A percentile compares a stretch with the other conserved stretches of the same genome.
Conservation (phyloP, 2,888 invertebrate genomes). For the Thereva nobilitata region DNA sequence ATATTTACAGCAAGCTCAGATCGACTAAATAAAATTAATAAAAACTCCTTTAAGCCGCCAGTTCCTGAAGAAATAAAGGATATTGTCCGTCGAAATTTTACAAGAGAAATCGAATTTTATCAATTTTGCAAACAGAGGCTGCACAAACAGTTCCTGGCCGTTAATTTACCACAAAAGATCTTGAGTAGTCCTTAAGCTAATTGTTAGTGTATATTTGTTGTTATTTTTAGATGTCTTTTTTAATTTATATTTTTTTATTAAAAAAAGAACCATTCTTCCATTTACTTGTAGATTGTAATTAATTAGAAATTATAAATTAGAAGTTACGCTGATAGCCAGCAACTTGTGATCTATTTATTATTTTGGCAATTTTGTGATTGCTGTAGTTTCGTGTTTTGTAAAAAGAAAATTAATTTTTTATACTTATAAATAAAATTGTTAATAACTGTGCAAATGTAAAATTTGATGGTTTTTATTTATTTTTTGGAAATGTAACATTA, state of each 20-base stretch:
- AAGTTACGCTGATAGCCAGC: no score
- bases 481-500: no score
- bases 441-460: background rate
- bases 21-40: slow-evolving; percentile 78
- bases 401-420: background rate
- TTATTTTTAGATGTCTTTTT: no score
- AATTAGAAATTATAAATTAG: no score
- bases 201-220: no score
- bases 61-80: slow-evolving; percentile 85
- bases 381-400: background rate
- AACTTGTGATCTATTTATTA: no score
- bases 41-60: slow-evolving; percentile 84
- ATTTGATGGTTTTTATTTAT: no score
- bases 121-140: slow-evolving; percentile 86
- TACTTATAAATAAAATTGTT: background rate
- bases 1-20: slow-evolving; percentile 71
- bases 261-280: no score
- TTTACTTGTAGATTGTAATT: no score
- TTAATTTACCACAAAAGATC: slow-evolving; percentile 59
- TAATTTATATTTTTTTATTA: no score
- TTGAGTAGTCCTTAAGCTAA: no score
- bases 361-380: no score
- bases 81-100: slow-evolving; percentile 82
- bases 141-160: slow-evolving; percentile 76
- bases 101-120: slow-evolving; percentile 88